Evolutionary conservation across 2,888 invertebrate species (phyloP).

Genomic region (Nemoura dubitans): DNA sequence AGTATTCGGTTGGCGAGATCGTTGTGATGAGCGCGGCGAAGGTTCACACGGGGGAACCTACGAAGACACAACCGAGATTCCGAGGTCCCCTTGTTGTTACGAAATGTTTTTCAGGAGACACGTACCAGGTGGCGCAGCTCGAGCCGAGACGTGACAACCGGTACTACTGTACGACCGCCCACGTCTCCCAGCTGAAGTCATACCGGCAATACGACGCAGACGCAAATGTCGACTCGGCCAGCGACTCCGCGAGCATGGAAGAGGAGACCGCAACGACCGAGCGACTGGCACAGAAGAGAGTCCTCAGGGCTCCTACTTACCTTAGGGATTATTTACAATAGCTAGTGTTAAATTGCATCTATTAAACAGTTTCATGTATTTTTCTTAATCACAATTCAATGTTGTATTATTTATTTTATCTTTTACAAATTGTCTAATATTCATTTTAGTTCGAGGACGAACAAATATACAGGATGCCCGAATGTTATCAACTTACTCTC

Average conservation of each 20-base stretch:
- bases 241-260: too few species aligned
- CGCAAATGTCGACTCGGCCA: neutral
- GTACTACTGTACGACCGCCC: conserved; percentile 13
- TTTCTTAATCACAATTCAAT: too few species aligned
- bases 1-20: neutral
- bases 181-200: conserved; percentile 14
- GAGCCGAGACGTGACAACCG: neutral
- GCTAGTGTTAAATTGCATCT: neutral
- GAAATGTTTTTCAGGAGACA: neutral
- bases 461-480: neutral
- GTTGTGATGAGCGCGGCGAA: neutral
- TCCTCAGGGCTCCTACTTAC: neutral
- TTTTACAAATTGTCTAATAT: too few species aligned
- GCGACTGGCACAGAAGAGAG: neutral
- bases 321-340: neutral
- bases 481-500: neutral
- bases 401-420: too few species aligned
- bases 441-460: neutral
- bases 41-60: neutral
- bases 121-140: neutral
- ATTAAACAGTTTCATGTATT: too few species aligned
- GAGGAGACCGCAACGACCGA: neutral
- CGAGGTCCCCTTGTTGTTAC: neutral
- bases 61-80: conserved; percentile 8
- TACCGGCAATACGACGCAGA: neutral